Conservation (phyloP, 2,113 vertebrate genomes). For the Calidris pygmaea region DNA sequence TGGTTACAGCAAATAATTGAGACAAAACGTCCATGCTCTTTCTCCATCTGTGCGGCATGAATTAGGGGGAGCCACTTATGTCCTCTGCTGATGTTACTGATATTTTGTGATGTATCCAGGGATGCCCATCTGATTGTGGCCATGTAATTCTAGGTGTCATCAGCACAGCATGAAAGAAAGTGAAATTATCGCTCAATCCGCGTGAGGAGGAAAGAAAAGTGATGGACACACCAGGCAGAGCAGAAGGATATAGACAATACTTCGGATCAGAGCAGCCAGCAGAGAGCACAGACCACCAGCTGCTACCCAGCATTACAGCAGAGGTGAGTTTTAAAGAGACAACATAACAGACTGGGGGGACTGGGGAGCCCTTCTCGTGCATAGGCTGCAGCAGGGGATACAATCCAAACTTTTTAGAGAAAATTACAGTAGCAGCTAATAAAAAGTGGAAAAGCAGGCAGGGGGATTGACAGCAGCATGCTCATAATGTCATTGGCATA, state of each 20-base stretch:
- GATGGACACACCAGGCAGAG: not conserved
- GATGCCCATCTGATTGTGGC: fast-evolving
- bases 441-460: not conserved
- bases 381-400: not conserved
- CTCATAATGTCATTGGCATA: not conserved
- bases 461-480: not conserved
- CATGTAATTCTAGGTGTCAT: not conserved
- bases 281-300: not conserved
- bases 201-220: not conserved
- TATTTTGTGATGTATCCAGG: not conserved
- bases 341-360: not conserved
- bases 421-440: not conserved
- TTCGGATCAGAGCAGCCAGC: not conserved
- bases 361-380: not conserved
- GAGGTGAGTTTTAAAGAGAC: conserved; percentile 18
- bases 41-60: not conserved
- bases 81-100: not conserved
- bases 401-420: not conserved
- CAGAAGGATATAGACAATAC: not conserved
- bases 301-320: not conserved
- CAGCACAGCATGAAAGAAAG: not conserved
- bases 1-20: not conserved
- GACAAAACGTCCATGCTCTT: not conserved
- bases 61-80: not conserved
- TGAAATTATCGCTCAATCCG: not conserved